Base-by-base conservation (phyloP, 2,888 invertebrate genomes). In the Ethmia dodecea region DNA sequence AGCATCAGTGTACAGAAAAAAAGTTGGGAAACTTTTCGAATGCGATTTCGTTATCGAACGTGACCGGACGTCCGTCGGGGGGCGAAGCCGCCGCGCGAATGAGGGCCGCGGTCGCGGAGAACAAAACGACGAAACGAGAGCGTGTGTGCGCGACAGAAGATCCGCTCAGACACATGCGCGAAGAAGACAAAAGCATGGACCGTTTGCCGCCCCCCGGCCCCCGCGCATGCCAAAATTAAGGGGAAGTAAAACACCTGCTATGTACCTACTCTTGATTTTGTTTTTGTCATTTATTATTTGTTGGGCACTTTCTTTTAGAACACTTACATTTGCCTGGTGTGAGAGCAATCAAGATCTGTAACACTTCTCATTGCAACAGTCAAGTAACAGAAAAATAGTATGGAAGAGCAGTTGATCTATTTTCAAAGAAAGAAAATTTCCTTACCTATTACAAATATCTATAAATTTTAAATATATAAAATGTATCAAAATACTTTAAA, bases 11-110 rank as follows among this genome's bases (percentile, higher is more conserved):
- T 60, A 43, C 50, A 55, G 55, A 63, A 67, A 47, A 58, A 72
- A 79, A 81, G 79, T 80, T 79, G 54, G 55, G 58, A 73, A 79
- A 78, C 77, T 81, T 83, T 83, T 77, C 79, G 78, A 69, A 64
- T 67, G 57, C 61, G 53, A 43, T 59, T 54, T 63, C 60, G 61
- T 51, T 46, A 36, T 54, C 52, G 55, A 61, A 60, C 66, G 60
- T 39, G 18, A 27, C 43, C 33, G 33, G 40, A 67, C 79, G 71
- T 67, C 57, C 65, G 59, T 51, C 52, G 42, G 38, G 49, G 37
- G 59, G 66, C 76, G 66, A 68, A 45, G 64, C 58, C 75, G 72
- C 73, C 76, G 75, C 81, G 73, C 66, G 65, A 70, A 61, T 70
- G 59, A 66, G 60, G 37, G 27, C 12, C 26, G 25, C 34, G 27